Evolutionary conservation across 2,113 vertebrate genomes (phyloP), one percentile per base, ranked within the genome.

Genomic region (Bucco capensis): DNA sequence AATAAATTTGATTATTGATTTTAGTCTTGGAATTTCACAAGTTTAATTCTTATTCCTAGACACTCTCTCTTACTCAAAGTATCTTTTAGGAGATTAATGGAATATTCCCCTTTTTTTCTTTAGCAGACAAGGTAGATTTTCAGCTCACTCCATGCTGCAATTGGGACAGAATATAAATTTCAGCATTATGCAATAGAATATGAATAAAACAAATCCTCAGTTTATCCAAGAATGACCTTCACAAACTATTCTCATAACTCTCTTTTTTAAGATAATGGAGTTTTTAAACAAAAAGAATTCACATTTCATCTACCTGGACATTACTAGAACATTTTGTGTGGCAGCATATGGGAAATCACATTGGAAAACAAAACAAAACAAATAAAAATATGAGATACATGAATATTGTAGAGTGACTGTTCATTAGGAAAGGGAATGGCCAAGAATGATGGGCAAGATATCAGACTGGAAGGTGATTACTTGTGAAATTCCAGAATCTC

Each of bases 401-500:
- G 7, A 91, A 47, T 64, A 56, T 14, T 44, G 5, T 19, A 58
- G 6, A 58, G 10, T 40, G 18, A 53, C 14, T 33, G 9, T 18
- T 62, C 12, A 19, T 73, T 49, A 78, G 15, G 12, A 78, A 78
- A 87, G 1, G 4, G 40, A 91, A 46, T 1, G 1, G 19, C 1
- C 42, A 84, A 77, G 37, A 30, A 14, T 27, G 6, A 31, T 35
- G 11, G 19, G 8, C 73, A 69, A 65, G 16, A 28, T 54, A 24
- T 2, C 15, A 47, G 5, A 61, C 18, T 2, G 0, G 28, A 51
- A 83, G 10, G 8, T 0, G 0, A 72, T 62, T 74, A 18, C 9
- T n/a, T 56, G 8, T 35, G 10, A 53, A 77, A 66, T 57, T 77
- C 13, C 50, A 76, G 25, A 72, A 62, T 62, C 22, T 64, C 65